Conservation (phyloP, 2,113 vertebrate species). For the Lycocorax pyrrhopterus region DNA sequence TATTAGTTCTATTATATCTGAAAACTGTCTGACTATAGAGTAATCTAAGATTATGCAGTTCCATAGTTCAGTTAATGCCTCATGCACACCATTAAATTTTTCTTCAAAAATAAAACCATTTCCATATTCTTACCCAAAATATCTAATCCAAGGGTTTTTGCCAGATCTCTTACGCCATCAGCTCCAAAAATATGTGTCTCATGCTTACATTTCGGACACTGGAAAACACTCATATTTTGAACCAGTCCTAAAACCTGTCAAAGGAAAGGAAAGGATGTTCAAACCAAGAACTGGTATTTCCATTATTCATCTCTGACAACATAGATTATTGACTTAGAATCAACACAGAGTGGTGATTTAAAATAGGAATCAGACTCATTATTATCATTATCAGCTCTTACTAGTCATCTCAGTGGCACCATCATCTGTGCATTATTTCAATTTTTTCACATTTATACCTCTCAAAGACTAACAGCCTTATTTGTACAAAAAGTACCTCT, state of each 20-base stretch:
- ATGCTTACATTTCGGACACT: conserved; percentile 90
- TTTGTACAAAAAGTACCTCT: neutral
- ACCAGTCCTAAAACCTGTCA: conserved; percentile 90
- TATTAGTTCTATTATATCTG: neutral
- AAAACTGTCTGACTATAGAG: neutral
- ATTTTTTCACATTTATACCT: neutral
- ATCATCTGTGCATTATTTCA: neutral
- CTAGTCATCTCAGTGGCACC: neutral
- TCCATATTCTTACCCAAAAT: conserved; percentile 80
- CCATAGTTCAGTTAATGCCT: neutral
- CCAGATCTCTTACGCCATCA: conserved; percentile 84
- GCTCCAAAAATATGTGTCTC: conserved; percentile 93
- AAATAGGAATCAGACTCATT: neutral
- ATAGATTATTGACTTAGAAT: neutral
- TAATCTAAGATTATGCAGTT: neutral
- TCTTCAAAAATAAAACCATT: neutral
- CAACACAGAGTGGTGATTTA: neutral
- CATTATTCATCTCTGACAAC: neutral
- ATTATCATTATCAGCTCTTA: neutral
- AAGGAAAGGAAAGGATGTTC: conserved; percentile 25
- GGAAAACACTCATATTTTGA: conserved; percentile 98
- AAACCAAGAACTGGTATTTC: neutral
- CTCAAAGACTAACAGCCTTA: neutral
- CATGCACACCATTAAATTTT: neutral
- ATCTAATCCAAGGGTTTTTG: conserved; percentile 79